A percentile compares a stretch with the other conserved stretches of the same genome.
Evolutionary conservation across 2,888 invertebrate genomes (phyloP).

Genomic region (Xylota segnis): DNA sequence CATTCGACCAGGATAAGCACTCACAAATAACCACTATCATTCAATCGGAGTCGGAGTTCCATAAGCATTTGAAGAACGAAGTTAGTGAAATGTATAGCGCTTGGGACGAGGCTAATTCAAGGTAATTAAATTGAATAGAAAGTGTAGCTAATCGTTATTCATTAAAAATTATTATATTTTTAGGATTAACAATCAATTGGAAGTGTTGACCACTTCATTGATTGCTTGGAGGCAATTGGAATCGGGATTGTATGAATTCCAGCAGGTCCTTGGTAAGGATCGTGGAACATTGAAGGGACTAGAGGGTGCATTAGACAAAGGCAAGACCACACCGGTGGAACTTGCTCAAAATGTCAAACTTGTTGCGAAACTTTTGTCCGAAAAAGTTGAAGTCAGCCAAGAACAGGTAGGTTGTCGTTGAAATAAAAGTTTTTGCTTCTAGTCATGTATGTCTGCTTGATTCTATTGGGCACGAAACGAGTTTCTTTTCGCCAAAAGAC

Average conservation of each 20-base stretch:
- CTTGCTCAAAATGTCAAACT: slow-evolving; percentile 84
- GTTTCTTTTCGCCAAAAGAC: too few relatives aligned
- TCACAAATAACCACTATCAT: slow-evolving; percentile 79
- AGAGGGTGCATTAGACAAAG: slow-evolving; percentile 83
- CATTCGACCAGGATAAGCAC: slow-evolving; percentile 75
- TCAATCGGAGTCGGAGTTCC: slow-evolving; percentile 83
- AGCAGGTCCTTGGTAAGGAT: slow-evolving; percentile 91
- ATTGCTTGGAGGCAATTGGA: slow-evolving; percentile 92
- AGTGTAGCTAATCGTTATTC: not conserved
- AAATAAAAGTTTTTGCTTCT: not conserved
- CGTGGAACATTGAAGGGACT: slow-evolving; percentile 84
- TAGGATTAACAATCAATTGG: slow-evolving; percentile 90
- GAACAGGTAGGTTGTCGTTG: slow-evolving; percentile 79
- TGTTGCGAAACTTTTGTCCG: slow-evolving; percentile 84
- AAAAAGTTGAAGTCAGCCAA: slow-evolving; percentile 84
- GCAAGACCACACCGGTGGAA: slow-evolving; percentile 82
- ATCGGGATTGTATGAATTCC: slow-evolving; percentile 90
- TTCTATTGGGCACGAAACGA: too few relatives aligned
- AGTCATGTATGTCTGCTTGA: too few relatives aligned
- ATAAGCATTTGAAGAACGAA: slow-evolving; percentile 87
- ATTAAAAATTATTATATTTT: slow-evolving; percentile 69
- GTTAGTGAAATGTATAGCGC: slow-evolving; percentile 89
- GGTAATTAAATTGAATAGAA: slow-evolving; percentile 85
- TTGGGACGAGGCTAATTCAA: slow-evolving; percentile 89
- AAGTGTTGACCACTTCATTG: slow-evolving; percentile 89